These are phyloP conservation scores for Rhagonycha fulva DNA, from an alignment of 2,888 invertebrate species.

Conservation along the genomic window DNA sequence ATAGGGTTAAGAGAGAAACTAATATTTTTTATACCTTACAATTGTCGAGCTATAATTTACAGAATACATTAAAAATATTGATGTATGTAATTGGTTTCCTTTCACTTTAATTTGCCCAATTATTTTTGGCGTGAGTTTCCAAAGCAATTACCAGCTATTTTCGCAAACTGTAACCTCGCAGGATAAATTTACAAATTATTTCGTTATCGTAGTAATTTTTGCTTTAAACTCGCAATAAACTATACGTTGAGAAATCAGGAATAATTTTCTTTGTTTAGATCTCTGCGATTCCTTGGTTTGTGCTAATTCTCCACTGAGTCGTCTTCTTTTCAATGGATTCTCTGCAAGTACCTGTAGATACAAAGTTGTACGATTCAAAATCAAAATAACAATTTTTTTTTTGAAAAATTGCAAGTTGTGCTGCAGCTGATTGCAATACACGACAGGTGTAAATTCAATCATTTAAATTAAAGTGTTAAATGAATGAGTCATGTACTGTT, in stretches of 20 bases:
- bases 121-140: neutral
- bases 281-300: neutral
- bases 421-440: neutral
- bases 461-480: neutral
- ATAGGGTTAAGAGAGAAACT: neutral
- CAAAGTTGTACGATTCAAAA: too few species aligned
- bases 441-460: neutral
- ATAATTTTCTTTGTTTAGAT: neutral
- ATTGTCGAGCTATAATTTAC: neutral
- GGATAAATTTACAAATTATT: neutral
- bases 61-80: neutral
- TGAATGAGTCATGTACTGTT: neutral
- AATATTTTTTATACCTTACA: neutral
- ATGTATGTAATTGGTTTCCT: neutral
- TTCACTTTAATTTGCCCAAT: neutral
- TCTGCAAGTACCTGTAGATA: too few species aligned
- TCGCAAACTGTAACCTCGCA: neutral
- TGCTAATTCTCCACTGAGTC: too few species aligned
- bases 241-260: neutral
- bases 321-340: too few species aligned
- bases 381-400: neutral
- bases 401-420: neutral
- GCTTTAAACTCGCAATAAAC: neutral
- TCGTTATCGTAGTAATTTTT: neutral
- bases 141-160: neutral